Evolutionary conservation across 1,140 invertebrate species (phyloP), one percentile per base, ranked within the genome.

Genomic region (Panulirus ornatus): DNA sequence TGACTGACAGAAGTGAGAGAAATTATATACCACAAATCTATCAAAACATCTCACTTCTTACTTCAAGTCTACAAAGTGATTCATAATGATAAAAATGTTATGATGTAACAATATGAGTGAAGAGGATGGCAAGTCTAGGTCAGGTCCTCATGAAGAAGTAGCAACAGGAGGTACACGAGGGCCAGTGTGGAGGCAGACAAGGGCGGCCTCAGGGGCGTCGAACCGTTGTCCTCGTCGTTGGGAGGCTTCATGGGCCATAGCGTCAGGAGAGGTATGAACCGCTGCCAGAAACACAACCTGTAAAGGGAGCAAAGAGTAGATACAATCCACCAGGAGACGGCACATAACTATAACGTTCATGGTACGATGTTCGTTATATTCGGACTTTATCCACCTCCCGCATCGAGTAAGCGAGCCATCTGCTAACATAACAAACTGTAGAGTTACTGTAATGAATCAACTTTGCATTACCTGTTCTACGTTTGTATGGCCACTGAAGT

Each of bases 211-310:
- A 75, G 36, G 66, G 44, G 51, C 16, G 66, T 19, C 16, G 88
- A 16, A 1, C 5, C 47, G 70, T 47, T 76, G 14, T 19, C 30
- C 27, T 83, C 70, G 38, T 75, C 79, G 22, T 76, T 66, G 1
- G 81, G 81, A 0, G 87, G 79, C 14, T 51, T 89, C 44, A 89
- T 89, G n/a, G 87, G 87, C 79, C 79, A 89, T 44, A 16, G 3
- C 34, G 87, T 89, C 79, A 89, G 36, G 6, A 89, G 79, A 8
- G 87, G 87, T 6, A 89, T 82, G 40, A 89, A 75, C 47, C 42
- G 63, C 70, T 89, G 58, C 88, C 88, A 89, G 66, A 89, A 89
- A 36, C 88, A 89, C 44, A 89, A 44, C 34, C 88, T 89, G 88
- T 51, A 42, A n/a, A n/a, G n/a, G n/a, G n/a, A n/a, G n/a, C n/a